Evolutionary conservation across 2,888 invertebrate genomes (phyloP).

Genomic region (Anorthoa munda): DNA sequence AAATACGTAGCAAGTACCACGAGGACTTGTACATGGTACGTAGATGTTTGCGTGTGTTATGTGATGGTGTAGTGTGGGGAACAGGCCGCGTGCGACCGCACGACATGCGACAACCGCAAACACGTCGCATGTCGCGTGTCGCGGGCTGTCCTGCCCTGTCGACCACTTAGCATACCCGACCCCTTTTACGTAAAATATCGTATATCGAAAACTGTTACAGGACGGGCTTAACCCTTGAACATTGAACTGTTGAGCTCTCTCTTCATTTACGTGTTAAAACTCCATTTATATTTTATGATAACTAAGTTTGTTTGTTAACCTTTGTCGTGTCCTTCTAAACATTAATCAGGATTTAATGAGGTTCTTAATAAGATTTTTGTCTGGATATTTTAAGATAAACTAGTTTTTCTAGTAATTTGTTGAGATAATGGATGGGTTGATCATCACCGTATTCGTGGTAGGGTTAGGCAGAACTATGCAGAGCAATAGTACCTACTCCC

Average conservation of each 20-base stretch:
- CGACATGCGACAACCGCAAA: constrained; percentile 70
- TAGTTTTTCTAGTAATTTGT: not conserved
- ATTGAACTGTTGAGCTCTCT: constrained; percentile 41
- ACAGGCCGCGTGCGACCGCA: constrained; percentile 67
- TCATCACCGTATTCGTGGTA: not conserved
- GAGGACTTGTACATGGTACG: constrained; percentile 19
- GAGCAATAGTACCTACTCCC: too few species aligned
- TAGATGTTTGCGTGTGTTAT: constrained; percentile 49
- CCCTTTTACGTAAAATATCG: constrained; percentile 70
- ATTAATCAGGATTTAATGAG: constrained; percentile 24
- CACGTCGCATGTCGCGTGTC: constrained; percentile 70
- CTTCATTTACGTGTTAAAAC: constrained; percentile 47
- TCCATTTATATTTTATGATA: constrained; percentile 47
- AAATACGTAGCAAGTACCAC: constrained; percentile 33
- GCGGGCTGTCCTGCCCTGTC: constrained; percentile 63
- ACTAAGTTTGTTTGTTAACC: constrained; percentile 33
- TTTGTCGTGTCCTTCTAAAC: constrained; percentile 21
- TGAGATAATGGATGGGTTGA: not conserved
- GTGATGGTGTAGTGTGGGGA: constrained; percentile 43
- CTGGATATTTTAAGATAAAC: constrained; percentile 3
- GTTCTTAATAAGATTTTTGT: constrained; percentile 2
- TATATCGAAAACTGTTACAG: constrained; percentile 64
- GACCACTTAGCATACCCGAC: constrained; percentile 70
- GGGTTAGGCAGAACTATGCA: not conserved
- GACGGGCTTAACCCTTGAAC: constrained; percentile 50